These are phyloP conservation scores for Circaetus cinerascens DNA, from an alignment of 2,113 vertebrate genomes.

Conservation along the genomic window DNA sequence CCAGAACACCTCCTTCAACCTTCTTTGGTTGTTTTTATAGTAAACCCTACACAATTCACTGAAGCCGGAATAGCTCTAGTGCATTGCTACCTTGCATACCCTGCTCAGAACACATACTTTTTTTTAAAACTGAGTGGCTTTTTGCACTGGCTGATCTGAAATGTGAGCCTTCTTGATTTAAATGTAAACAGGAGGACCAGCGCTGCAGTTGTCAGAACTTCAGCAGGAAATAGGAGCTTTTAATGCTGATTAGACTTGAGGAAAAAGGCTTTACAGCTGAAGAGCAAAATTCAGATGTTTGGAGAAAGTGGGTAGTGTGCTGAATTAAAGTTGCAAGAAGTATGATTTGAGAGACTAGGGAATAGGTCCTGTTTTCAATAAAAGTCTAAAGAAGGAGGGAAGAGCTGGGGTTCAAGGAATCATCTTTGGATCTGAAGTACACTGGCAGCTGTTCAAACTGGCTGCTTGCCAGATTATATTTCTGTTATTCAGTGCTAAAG, in stretches of 20 bases:
- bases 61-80: not conserved
- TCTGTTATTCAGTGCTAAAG: conserved; percentile 1
- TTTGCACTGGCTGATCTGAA: not conserved
- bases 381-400: not conserved
- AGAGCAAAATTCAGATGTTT: not conserved
- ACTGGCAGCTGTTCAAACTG: not conserved
- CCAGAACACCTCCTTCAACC: not conserved
- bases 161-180: not conserved
- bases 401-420: conserved; percentile 8
- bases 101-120: not conserved
- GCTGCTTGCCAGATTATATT: not conserved
- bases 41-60: not conserved
- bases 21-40: not conserved
- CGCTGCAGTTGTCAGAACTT: not conserved
- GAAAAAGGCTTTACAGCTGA: not conserved
- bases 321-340: not conserved
- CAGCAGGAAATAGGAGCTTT: not conserved
- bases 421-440: not conserved
- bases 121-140: not conserved
- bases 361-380: conserved; percentile 27
- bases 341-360: not conserved
- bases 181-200: not conserved
- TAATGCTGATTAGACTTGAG: not conserved
- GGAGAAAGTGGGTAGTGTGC: not conserved
- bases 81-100: not conserved